phyloP scores from a whole-genome alignment of 2,113 vertebrate genomes.

The Panthera uncia region DNA sequence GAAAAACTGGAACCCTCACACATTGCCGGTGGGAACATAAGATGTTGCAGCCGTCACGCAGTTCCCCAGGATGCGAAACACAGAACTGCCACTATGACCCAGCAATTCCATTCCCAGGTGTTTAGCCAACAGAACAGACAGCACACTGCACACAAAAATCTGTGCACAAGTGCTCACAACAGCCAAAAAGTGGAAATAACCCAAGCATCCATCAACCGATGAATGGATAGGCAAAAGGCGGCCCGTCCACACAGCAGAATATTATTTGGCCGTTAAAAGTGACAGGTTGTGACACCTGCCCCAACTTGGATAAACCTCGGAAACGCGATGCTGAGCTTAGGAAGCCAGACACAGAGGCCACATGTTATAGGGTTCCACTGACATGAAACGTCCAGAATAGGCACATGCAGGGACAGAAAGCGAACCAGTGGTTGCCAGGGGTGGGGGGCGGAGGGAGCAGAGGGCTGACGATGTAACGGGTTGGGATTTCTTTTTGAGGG shows the following conservation, averaged over 20 bases:
- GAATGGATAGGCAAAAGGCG: background rate
- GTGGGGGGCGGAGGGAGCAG: rapidly evolving
- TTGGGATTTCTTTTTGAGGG: background rate
- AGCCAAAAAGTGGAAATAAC: background rate
- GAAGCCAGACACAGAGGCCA: background rate
- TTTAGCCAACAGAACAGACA: background rate
- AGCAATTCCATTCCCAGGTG: background rate
- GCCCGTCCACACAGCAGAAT: background rate
- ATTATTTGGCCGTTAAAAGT: background rate
- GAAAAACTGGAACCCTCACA: background rate
- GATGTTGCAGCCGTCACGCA: no score
- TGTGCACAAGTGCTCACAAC: background rate
- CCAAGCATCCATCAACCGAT: background rate
- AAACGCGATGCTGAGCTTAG: background rate
- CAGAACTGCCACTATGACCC: background rate
- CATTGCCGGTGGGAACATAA: background rate
- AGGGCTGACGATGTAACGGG: background rate
- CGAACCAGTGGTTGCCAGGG: no score
- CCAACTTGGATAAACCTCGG: background rate
- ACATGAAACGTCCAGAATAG: background rate
- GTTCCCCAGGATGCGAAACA: background rate
- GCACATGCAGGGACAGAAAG: background rate
- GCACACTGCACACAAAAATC: background rate
- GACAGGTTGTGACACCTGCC: background rate
- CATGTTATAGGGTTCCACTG: background rate